Conservation (phyloP, 1,140 invertebrate species). For the Drosophila carrolli region DNA sequence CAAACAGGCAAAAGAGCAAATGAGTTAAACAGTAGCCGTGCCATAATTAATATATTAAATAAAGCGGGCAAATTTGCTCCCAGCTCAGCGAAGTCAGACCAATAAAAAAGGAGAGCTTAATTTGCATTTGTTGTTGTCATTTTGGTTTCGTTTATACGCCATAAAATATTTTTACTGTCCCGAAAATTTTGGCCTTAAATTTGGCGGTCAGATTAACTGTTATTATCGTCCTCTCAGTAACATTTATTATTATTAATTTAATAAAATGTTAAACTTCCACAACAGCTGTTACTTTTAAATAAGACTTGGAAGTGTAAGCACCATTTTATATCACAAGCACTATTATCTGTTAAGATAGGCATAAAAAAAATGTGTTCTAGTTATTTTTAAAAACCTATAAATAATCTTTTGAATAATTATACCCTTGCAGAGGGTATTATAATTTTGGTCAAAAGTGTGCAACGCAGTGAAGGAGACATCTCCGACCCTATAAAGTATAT, state of each 20-base stretch:
- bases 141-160: conserved; percentile 7
- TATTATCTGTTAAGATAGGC: no score
- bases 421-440: no score
- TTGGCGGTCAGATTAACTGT: not conserved
- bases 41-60: conserved; percentile 57
- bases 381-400: no score
- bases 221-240: not conserved
- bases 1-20: conserved; percentile 42
- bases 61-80: conserved; percentile 44
- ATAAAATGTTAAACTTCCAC: not conserved
- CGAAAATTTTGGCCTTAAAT: not conserved
- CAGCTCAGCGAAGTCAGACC: conserved; percentile 12
- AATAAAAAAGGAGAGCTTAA: conserved; percentile 13
- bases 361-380: no score
- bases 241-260: not conserved
- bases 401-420: no score
- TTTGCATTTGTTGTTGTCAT: conserved; percentile 30
- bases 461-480: no score
- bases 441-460: no score
- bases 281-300: not conserved
- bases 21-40: conserved; percentile 39
- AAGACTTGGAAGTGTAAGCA: not conserved
- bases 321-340: not conserved
- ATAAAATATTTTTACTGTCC: not conserved
- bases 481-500: no score